Percentiles rank a stretch among this genome's conserved stretches.
Evolutionary conservation across 2,797 vertebrate genomes (phyloP).

Genomic region (Anas bernieri): DNA sequence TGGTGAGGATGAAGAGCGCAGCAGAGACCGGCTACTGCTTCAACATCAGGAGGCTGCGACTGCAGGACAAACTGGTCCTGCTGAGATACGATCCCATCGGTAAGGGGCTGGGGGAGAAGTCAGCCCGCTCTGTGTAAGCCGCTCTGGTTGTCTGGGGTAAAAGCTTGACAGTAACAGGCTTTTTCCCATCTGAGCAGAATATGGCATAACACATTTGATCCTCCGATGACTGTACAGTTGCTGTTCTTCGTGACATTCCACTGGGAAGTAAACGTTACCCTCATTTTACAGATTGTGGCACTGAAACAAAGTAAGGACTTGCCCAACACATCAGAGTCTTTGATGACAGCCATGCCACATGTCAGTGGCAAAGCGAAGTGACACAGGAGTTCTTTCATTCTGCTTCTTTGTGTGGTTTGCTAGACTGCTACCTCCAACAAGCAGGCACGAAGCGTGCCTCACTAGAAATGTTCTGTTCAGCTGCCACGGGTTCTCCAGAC

Average conservation of each 20-base stretch:
- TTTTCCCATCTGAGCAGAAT: conserved; percentile 8
- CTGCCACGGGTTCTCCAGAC: not conserved
- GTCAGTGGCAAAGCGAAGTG: conserved; percentile 30
- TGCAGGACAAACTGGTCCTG: conserved; percentile 88
- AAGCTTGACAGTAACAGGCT: not conserved
- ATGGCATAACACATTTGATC: conserved; percentile 7
- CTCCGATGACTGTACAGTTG: conserved; percentile 15
- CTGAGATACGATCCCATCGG: conserved; percentile 91
- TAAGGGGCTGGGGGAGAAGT: conserved; percentile 75
- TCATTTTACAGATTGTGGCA: conserved; percentile 21
- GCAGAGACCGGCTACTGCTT: conserved; percentile 90
- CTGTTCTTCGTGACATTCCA: conserved; percentile 35
- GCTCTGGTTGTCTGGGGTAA: not conserved
- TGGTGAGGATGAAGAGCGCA: conserved; percentile 94
- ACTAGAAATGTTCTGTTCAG: conserved; percentile 5
- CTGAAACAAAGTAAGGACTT: conserved; percentile 52
- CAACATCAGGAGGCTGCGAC: conserved; percentile 86
- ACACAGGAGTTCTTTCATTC: conserved; percentile 52
- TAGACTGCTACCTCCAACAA: conserved; percentile 35
- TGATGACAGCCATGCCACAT: conserved; percentile 53
- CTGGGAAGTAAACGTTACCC: conserved; percentile 32
- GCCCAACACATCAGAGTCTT: conserved; percentile 31
- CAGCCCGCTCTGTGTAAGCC: not conserved
- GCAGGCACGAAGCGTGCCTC: not conserved
- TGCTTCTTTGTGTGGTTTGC: conserved; percentile 49